Evolutionary conservation across 2,888 invertebrate species (phyloP).

Genomic region (Callimorpha dominula): DNA sequence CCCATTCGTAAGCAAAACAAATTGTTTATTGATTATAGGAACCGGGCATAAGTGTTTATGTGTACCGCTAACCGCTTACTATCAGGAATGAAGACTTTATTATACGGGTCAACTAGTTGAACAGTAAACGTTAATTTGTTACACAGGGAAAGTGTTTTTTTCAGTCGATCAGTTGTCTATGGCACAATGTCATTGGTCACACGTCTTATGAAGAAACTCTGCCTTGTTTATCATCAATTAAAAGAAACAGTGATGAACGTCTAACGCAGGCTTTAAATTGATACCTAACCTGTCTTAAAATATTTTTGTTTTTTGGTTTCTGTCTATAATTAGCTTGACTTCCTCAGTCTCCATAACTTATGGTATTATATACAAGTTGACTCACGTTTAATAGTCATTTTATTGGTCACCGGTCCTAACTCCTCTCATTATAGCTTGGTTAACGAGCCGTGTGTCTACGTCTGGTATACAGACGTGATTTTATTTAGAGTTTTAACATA

Average conservation of each 20-base stretch:
- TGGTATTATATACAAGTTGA: slow-evolving; percentile 7
- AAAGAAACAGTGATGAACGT: not conserved
- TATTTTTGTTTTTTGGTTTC: not conserved
- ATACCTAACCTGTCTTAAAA: not conserved
- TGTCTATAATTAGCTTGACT: slow-evolving; percentile 9
- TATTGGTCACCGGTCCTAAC: slow-evolving; percentile 22
- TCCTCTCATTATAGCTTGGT: slow-evolving; percentile 6
- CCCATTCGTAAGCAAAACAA: too few relatives aligned
- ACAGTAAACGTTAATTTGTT: too few relatives aligned
- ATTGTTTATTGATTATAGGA: too few relatives aligned
- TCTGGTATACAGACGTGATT: not conserved
- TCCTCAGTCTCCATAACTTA: slow-evolving; percentile 14
- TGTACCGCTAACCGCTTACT: too few relatives aligned
- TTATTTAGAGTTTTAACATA: not conserved
- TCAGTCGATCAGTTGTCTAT: too few relatives aligned
- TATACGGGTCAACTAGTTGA: too few relatives aligned
- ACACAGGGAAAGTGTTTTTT: too few relatives aligned
- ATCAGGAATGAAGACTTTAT: not conserved
- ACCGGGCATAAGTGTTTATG: too few relatives aligned
- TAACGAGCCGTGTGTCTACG: slow-evolving; percentile 14
- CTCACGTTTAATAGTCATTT: slow-evolving; percentile 33
- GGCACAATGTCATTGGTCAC: too few relatives aligned
- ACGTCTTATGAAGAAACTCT: too few relatives aligned
- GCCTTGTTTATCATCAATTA: too few relatives aligned
- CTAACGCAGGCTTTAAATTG: not conserved